Percentiles rank a stretch among this genome's conserved stretches.
Conservation (phyloP, 1,140 invertebrate species). For the Macrobrachium nipponense region DNA sequence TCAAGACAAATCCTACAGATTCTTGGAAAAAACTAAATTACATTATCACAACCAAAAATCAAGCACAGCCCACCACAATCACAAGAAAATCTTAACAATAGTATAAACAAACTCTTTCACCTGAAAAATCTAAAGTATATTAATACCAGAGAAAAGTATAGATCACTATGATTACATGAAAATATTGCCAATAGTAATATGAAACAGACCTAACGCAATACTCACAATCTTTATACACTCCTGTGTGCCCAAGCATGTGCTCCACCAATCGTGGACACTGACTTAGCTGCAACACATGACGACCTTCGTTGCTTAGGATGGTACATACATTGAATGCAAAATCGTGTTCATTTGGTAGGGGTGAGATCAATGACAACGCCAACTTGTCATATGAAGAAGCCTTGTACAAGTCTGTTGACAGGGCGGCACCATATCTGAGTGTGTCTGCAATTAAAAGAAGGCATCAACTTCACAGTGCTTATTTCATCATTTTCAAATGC, state of each 20-base stretch:
- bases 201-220: slow-evolving; percentile 58
- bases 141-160: too few relatives aligned
- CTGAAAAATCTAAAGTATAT: too few relatives aligned
- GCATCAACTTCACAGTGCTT: background rate
- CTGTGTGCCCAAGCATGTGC: slow-evolving; percentile 91
- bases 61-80: too few relatives aligned
- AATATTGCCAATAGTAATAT: too few relatives aligned
- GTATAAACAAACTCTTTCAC: too few relatives aligned
- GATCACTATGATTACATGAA: too few relatives aligned
- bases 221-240: slow-evolving; percentile 89
- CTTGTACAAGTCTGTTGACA: slow-evolving; percentile 80
- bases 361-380: slow-evolving; percentile 88
- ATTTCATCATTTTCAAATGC: too few relatives aligned
- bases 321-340: slow-evolving; percentile 98
- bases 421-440: slow-evolving; percentile 75
- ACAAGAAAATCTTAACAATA: too few relatives aligned
- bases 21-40: background rate
- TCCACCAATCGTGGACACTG: slow-evolving; percentile 88
- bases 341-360: slow-evolving; percentile 98
- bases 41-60: too few relatives aligned
- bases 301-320: slow-evolving; percentile 92
- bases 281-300: slow-evolving; percentile 85
- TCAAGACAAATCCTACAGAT: slow-evolving; percentile 19
- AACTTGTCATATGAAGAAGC: slow-evolving; percentile 88
- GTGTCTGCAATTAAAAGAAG: slow-evolving; percentile 73